Evolutionary conservation across 2,797 vertebrate species (phyloP).

Genomic region (Silurus lanzhouensis): DNA sequence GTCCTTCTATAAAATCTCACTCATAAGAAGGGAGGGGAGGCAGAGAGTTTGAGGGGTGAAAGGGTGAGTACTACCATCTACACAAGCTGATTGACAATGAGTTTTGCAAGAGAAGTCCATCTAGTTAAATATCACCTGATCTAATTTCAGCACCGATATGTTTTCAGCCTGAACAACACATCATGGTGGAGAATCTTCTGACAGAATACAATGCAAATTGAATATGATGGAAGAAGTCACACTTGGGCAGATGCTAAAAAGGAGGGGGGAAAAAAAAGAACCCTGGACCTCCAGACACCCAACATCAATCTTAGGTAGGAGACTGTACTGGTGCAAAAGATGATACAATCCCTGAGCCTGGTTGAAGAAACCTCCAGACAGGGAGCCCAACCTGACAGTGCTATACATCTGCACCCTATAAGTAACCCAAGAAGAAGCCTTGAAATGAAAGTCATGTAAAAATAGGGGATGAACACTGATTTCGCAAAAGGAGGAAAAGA

Average conservation of each 20-base stretch:
- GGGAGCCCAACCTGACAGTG: slow-evolving; percentile 5
- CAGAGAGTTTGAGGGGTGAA: too few species aligned
- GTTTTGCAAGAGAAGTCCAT: not conserved
- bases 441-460: not conserved
- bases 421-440: not conserved
- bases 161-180: not conserved
- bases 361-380: not conserved
- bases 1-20: too few species aligned
- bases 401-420: not conserved
- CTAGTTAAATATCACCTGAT: not conserved
- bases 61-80: too few species aligned
- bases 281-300: not conserved
- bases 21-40: not conserved
- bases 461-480: not conserved
- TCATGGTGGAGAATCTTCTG: not conserved
- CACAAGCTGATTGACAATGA: not conserved
- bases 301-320: not conserved
- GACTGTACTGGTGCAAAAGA: not conserved
- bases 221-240: not conserved
- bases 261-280: not conserved
- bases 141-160: not conserved
- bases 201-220: not conserved
- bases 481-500: not conserved
- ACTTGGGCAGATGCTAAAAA: not conserved
- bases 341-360: not conserved